Base-by-base conservation (phyloP, 23 tunicate genomes). In the Diplosoma virens region DNA sequence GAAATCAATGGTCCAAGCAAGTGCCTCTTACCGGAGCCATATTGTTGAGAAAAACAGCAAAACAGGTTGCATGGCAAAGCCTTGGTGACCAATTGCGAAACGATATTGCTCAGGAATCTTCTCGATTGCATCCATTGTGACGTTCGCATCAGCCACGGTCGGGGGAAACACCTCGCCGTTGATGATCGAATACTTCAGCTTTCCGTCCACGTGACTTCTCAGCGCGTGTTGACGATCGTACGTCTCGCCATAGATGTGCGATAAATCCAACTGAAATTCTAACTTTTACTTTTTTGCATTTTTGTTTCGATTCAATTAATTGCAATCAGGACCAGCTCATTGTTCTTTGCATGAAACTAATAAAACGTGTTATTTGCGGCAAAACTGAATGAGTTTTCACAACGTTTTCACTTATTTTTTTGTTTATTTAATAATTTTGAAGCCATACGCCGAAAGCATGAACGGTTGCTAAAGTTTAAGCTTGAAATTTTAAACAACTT, bases 151-250 rank as follows among this genome's bases (percentile, higher is more conserved):
- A 0, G 56, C 37, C 17, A 68, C 58, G 2, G 59, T 76, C 1
- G 91, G 91, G 0, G 91, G 91, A 71, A 66, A 85, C 28, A 78
- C 75, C 48, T 85, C 91, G 18, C 91, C 84, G 48, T 79, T 79
- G 65, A 58, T 79, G 0, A 60, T 41, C 29, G 81, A 73, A 54
- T 18, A 45, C 52, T 85, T 85, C 75, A 78, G 11, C 79, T 85
- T 85, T 31, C 91, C 91, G 54, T 70, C 84, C 14, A 52, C 35
- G 47, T 77, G 83, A 0, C 33, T 24, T 18, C 91, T 75, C 59
- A 85, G 56, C 23, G 33, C 67, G 27, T 78, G 84, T 59, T 85
- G 91, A 0, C 84, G 66, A 24, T 78, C 50, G 24, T 31, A n/a
- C 16, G 37, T 59, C 3, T 59, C 47, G 23, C 91, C 91, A 63